Conservation (phyloP, 2,888 invertebrate genomes). For the Portevinia maculata region DNA sequence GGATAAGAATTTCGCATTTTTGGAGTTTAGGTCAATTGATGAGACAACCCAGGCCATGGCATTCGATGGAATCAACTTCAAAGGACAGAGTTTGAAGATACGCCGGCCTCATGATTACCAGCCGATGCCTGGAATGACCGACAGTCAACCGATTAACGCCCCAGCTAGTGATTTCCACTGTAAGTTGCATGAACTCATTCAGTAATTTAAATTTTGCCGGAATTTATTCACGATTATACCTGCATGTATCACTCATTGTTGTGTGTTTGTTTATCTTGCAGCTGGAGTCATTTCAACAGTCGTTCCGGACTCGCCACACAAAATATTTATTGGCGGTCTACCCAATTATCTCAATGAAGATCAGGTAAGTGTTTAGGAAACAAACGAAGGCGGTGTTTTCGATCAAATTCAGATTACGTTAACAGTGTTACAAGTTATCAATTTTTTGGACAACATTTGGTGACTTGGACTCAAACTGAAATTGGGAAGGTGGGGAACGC, state of each 20-base stretch:
- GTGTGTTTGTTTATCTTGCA: constrained; percentile 80
- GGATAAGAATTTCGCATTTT: constrained; percentile 99
- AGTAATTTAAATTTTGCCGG: too few relatives aligned
- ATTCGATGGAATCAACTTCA: constrained; percentile 99
- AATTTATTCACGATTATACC: too few relatives aligned
- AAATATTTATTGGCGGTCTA: constrained; percentile 99
- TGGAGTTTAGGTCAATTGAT: constrained; percentile 98
- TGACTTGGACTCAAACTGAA: constrained; percentile 51
- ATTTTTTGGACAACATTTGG: constrained; percentile 57
- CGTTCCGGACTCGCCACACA: constrained; percentile 98
- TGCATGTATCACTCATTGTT: not conserved
- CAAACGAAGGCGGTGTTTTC: constrained; percentile 37
- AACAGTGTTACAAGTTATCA: constrained; percentile 59
- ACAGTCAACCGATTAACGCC: constrained; percentile 92
- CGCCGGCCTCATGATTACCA: constrained; percentile 99
- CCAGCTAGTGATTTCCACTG: constrained; percentile 85
- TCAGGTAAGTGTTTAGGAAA: constrained; percentile 88
- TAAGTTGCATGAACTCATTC: too few relatives aligned
- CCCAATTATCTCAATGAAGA: constrained; percentile 99
- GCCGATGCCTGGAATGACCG: constrained; percentile 97
- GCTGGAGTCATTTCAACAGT: constrained; percentile 95
- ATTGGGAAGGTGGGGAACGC: constrained; percentile 20
- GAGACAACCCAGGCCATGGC: constrained; percentile 99
- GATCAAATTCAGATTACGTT: constrained; percentile 47
- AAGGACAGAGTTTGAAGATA: constrained; percentile 98